Evolutionary conservation across 1,140 invertebrate species (phyloP), one percentile per base, ranked within the genome.

Genomic region (Zaprionus lachaisei): DNA sequence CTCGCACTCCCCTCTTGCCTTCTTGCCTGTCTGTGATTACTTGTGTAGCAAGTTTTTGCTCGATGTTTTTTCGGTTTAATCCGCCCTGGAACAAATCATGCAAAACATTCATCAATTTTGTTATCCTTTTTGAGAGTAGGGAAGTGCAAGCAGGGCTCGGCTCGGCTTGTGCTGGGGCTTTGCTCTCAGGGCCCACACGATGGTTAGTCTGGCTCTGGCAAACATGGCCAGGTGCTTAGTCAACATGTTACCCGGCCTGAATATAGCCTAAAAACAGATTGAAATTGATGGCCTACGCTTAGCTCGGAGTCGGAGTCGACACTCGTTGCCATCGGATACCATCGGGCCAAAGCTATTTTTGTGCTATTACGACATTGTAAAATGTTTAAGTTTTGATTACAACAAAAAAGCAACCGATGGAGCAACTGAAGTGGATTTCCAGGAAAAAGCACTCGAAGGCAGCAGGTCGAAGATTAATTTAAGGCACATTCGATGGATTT

Each of bases 51-150:
- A 51, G 20, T 69, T 69, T 61, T 62, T 55, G 22, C 65, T 68
- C 55, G 62, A 67, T 69, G 72, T 72, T 49, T 9, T 81, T 63
- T 26, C 20, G 58, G 80, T 34, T 34, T 75, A 81, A 83, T 86
- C 72, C 57, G 64, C 38, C 26, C 68, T 72, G 62, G 26, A 76
- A 56, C 79, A 73, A 75, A 72, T 81, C 79, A 81, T 81, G 77
- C 61, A 84, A 77, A 85, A 77, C 81, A 89, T 89, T 90, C 81
- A 89, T 89, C 85, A 89, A 90, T 81, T 81, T 79, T 67, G 78
- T 79, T 87, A 73, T 80, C 81, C 68, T 64, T 66, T 64, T 24
- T 26, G 17, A 47, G 31, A 26, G 31, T 9, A 34, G 47, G 38
- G 6, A 41, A 37, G 24, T 24, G 38, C 6, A 14, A 15, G 17